A percentile compares a stretch with the other conserved stretches of the same genome.
Conservation (phyloP, 2,888 invertebrate genomes). For the Drosophila robusta region DNA sequence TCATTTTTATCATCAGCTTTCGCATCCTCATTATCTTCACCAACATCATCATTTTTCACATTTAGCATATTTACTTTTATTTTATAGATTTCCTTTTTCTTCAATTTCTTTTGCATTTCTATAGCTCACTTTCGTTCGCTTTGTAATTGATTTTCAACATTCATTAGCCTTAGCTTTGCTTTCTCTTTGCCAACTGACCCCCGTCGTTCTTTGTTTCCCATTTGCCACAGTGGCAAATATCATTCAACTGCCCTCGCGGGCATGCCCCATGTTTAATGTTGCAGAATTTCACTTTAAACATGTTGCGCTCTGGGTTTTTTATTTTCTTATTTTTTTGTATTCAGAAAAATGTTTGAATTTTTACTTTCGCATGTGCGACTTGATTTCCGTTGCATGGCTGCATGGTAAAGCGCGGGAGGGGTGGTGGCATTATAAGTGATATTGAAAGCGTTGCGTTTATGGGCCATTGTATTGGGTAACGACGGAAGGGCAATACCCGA, state of each 20-base stretch:
- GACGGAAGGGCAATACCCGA: slow-evolving; percentile 49
- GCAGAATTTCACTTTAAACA: slow-evolving; percentile 69
- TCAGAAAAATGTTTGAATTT: slow-evolving; percentile 72
- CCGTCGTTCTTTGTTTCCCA: slow-evolving; percentile 35
- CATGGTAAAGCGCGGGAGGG: slow-evolving; percentile 8
- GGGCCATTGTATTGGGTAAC: slow-evolving; percentile 67
- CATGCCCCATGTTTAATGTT: slow-evolving; percentile 64
- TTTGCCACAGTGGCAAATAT: slow-evolving; percentile 37
- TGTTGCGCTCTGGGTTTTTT: slow-evolving; percentile 25
- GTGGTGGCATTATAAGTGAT: slow-evolving; percentile 71
- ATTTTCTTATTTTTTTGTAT: slow-evolving; percentile 26
- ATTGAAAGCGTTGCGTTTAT: slow-evolving; percentile 75
- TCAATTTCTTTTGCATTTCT: slow-evolving; percentile 20
- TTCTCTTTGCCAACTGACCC: slow-evolving; percentile 43
- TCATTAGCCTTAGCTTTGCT: slow-evolving; percentile 62
- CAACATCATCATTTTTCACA: slow-evolving; percentile 1
- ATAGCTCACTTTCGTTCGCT: slow-evolving; percentile 30
- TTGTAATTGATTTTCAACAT: slow-evolving; percentile 76
- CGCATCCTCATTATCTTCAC: background rate
- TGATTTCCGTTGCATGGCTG: slow-evolving; percentile 78
- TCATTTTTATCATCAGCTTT: slow-evolving; percentile 4
- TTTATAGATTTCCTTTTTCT: slow-evolving; percentile 21
- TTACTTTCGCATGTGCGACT: slow-evolving; percentile 79
- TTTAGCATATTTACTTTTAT: slow-evolving; percentile 74
- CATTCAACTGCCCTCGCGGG: slow-evolving; percentile 18